Evolutionary conservation across 2,113 vertebrate species (phyloP), one percentile per base, ranked within the genome.

Genomic region (Glaucidium brasilianum): DNA sequence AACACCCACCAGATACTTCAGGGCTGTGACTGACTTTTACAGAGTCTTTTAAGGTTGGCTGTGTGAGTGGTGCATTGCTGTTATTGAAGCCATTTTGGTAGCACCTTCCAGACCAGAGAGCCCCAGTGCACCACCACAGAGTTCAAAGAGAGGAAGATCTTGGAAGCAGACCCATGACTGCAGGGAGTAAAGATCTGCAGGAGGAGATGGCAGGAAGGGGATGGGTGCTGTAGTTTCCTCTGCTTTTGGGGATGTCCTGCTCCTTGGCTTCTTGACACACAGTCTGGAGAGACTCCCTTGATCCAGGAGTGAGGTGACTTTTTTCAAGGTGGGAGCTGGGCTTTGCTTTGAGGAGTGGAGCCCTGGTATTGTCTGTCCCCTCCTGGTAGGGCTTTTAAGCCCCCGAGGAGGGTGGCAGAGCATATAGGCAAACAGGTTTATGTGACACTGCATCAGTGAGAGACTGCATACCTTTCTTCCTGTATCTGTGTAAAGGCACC

Each of bases 71-170:
- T 45, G 22, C 18, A 32, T 32, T 37, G 21, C 37, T 71, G 18
- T 15, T 41, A 8, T 11, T 58, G 15, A 39, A 85, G 9, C 17
- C 7, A 4, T 55, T 89, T 75, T 79, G 34, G 26, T n/a, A 75
- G 32, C 15, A 30, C 15, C 29, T 67, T 83, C 29, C 41, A 67
- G 77, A 84, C 30, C 26, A 41, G 35, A 84, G 17, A 21, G 30
- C 39, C 21, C 6, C 11, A 25, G 32, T 35, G 6, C 12, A 27
- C n/a, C 30, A 27, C 9, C 5, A 5, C 0, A 29, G 41, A 29
- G 29, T 23, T 20, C 30, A 19, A 66, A 11, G 45, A 79, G 25
- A 35, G 5, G 23, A 74, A 25, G 20, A 43, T 27, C 60, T 59
- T 10, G 7, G 64, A 23, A 39, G 8, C 39, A 90, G 43, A 77